Evolutionary conservation across 1,140 invertebrate genomes (phyloP), one percentile per base, ranked within the genome.

Genomic region (Scaptomyza graminum): DNA sequence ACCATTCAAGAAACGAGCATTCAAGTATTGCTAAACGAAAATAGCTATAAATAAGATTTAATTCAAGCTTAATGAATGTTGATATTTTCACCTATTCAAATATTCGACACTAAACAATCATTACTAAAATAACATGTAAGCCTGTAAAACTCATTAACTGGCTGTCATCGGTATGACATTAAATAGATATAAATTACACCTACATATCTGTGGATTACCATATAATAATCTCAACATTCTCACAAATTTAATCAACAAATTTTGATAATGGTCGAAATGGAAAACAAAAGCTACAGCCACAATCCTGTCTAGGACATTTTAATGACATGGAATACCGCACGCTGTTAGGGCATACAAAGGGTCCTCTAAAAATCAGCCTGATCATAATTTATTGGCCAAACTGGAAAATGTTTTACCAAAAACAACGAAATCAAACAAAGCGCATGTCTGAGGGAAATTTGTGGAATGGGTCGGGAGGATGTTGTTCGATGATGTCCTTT

Each of bases 341-440:
- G 64, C 64, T 55, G 70, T 63, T 55, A 25, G 49, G 9, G 22
- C 46, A 37, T 56, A 43, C 65, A 66, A 57, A 51, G 47, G 57
- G 12, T n/a, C 8, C 54, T 12, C 62, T 70, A 70, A 55, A 85
- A 85, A 85, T 87, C 82, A 74, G 74, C 83, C 83, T 71, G 82
- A 87, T 87, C 82, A 87, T 88, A 87, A 87, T 87, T 87, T 87
- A 87, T 87, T 82, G 82, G 55, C 70, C 61, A 37, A 72, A 87
- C 74, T 74, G 81, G 22, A 74, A 68, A 74, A 66, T 60, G 67
- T 76, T 72, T 52, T n/a, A 39, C 56, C 34, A 41, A 65, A 70
- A 60, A 51, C 31, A 50, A 39, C 31, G 28, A 39, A 61, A 28
- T 37, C 28, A 43, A 62, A 62, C 51, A 73, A 57, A 43, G 59